Evolutionary conservation across 2,113 vertebrate genomes (phyloP), one percentile per base, ranked within the genome.

Genomic region (Perca flavescens): DNA sequence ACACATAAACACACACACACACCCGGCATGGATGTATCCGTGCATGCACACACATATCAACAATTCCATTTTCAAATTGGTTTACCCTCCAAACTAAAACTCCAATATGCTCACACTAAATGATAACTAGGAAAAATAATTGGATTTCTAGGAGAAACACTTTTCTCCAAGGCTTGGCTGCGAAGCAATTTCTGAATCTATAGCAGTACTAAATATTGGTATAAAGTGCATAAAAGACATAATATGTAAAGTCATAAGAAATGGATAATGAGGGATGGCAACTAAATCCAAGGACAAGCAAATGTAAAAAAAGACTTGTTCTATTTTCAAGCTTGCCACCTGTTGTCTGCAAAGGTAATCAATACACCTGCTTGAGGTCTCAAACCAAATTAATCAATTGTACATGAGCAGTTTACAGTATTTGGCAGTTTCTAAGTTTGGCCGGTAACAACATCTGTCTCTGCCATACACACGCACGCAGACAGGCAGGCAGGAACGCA

Each of bases 41-140:
- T 79, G 36, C 73, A 68, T 80, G 61, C 66, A 73, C 68, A 22
- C 49, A 78, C 84, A 89, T 81, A 88, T 86, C 81, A 79, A 52
- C 31, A 70, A 65, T 87, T 84, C 65, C 66, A 56, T 87, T 91
- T 83, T 88, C 61, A 90, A 88, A 90, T 88, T 90, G 79, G 80
- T 87, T 90, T 82, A 74, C 83, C 64, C 77, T 84, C 60, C 66
- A 63, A 65, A 88, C 57, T 53, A 79, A 80, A 83, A 82, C 57
- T 80, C 77, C 69, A 83, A 80, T 88, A 85, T 1, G 6, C 73
- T 67, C 63, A 19, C 75, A 66, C 79, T 65, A 84, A 89, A 91
- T 84, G 79, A 90, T 91, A 89, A 87, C 86, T 78, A 63, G 53
- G 65, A 74, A 54, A 77, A 68, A 85, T 88, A 89, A 91, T 88